A percentile compares a stretch with the other conserved stretches of the same genome.
phyloP scores from a whole-genome alignment of 2,888 invertebrate genomes.

The Galerucella calmariensis region DNA sequence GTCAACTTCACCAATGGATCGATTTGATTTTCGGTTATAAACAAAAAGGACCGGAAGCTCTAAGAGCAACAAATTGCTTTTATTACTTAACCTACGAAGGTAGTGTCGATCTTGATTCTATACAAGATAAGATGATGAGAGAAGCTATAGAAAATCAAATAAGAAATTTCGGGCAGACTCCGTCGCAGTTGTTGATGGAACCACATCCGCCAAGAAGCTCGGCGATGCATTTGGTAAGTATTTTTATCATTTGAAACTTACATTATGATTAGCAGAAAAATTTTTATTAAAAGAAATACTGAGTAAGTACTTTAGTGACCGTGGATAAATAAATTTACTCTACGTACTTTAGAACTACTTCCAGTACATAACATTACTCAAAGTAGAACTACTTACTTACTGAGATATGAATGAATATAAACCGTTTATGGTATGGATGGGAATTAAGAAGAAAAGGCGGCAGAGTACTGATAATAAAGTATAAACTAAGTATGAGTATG shows the following conservation, averaged over 20 bases:
- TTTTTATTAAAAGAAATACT: too few species aligned
- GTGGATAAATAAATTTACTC: too few species aligned
- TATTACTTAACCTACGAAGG: slow-evolving; percentile 99
- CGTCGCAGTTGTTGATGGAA: slow-evolving; percentile 96
- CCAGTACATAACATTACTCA: too few species aligned
- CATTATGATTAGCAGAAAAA: too few species aligned
- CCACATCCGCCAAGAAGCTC: slow-evolving; percentile 98
- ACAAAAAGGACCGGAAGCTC: slow-evolving; percentile 97
- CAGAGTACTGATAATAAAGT: too few species aligned
- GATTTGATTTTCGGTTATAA: slow-evolving; percentile 99
- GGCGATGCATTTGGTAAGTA: slow-evolving; percentile 87
- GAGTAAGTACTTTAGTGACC: too few species aligned
- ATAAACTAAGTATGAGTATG: too few species aligned
- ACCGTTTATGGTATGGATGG: too few species aligned
- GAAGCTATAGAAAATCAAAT: slow-evolving; percentile 98
- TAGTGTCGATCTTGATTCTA: slow-evolving; percentile 90
- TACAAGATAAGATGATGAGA: slow-evolving; percentile 89
- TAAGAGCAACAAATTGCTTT: slow-evolving; percentile 98
- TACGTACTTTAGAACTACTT: too few species aligned
- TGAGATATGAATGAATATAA: too few species aligned
- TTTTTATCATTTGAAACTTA: background rate
- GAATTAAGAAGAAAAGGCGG: too few species aligned
- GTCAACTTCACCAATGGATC: slow-evolving; percentile 99
- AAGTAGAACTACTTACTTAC: too few species aligned
- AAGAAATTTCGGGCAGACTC: slow-evolving; percentile 97